These are phyloP conservation scores for Cochlearius cochlearius DNA, from an alignment of 2,113 vertebrate genomes.

Conservation along the genomic window DNA sequence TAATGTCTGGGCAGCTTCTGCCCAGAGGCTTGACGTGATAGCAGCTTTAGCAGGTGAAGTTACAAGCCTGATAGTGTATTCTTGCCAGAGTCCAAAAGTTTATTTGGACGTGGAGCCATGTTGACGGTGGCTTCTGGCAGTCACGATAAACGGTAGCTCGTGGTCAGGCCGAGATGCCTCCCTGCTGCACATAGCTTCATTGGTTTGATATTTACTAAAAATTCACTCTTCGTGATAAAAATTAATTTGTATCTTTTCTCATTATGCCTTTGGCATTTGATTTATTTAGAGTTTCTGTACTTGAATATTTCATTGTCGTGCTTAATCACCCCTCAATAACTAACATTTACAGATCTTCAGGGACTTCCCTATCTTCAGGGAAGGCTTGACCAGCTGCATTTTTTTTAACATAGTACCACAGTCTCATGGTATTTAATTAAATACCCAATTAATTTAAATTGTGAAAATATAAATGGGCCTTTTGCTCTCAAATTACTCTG, in stretches of 20 bases:
- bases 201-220: not conserved
- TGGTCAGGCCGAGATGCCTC: not conserved
- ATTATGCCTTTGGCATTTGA: not conserved
- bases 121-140: not conserved
- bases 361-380: not conserved
- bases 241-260: not conserved
- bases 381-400: not conserved
- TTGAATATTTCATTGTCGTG: not conserved
- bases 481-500: not conserved
- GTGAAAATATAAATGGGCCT: constrained; percentile 1
- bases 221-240: not conserved
- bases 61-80: not conserved
- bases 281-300: not conserved
- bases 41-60: not conserved
- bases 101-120: not conserved
- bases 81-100: not conserved
- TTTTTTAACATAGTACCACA: constrained; percentile 17
- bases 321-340: not conserved
- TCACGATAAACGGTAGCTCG: not conserved
- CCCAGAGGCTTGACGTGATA: not conserved
- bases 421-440: constrained; percentile 16
- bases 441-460: not conserved
- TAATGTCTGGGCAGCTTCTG: not conserved
- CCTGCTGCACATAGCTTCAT: not conserved
- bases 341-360: not conserved